Evolutionary conservation across 30 jellyfish, hydroid and myxozoan genomes (phyloP).

Genomic region (Turritopsis dohrnii): DNA sequence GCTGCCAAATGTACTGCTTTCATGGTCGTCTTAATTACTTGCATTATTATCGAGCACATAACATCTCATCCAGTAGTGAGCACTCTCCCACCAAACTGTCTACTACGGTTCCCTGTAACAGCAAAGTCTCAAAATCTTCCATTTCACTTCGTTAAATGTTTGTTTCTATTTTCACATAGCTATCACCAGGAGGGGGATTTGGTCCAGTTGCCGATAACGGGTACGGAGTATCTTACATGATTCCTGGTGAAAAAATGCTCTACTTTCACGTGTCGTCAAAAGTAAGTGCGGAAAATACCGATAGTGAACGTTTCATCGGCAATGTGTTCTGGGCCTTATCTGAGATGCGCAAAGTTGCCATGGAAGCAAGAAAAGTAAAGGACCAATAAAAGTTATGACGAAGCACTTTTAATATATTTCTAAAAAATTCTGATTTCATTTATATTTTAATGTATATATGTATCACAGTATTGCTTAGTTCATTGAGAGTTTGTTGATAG

Average conservation of each 20-base stretch:
- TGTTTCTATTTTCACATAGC: slow-evolving; percentile 27
- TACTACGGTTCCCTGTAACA: background rate
- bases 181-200: slow-evolving; percentile 94
- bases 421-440: background rate
- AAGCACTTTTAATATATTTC: background rate
- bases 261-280: slow-evolving; percentile 88
- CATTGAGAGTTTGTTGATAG: background rate
- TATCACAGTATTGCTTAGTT: background rate
- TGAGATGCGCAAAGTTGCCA: slow-evolving; percentile 52
- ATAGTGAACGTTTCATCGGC: slow-evolving; percentile 51
- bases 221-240: slow-evolving; percentile 94
- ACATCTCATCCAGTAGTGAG: no score
- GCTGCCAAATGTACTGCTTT: no score
- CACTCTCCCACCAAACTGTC: no score
- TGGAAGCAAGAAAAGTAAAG: background rate
- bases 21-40: no score
- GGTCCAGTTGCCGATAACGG: slow-evolving; percentile 98
- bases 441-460: background rate
- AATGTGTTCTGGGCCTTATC: slow-evolving; percentile 58
- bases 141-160: background rate
- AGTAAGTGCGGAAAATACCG: slow-evolving; percentile 59
- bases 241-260: slow-evolving; percentile 78
- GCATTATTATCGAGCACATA: no score
- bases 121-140: no score
- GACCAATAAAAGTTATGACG: background rate